These are phyloP conservation scores for Orbicella faveolata DNA, from an alignment of 64 coral and sea anemone species.

Conservation along the genomic window DNA sequence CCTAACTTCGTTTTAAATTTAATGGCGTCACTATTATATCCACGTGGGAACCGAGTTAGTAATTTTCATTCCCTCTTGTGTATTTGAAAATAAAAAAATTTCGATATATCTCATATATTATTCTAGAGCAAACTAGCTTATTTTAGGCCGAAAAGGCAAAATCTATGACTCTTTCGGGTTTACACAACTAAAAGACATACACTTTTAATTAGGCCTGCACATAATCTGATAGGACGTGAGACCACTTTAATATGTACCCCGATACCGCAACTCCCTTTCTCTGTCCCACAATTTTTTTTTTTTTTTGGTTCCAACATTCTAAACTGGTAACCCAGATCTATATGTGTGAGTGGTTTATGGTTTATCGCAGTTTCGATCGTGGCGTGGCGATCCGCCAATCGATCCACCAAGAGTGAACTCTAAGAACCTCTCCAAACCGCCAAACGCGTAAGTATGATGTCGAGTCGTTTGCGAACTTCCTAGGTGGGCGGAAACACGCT, in stretches of 20 bases:
- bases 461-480: background rate
- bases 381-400: background rate
- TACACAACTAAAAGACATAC: too few relatives aligned
- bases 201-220: too few relatives aligned
- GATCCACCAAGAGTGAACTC: background rate
- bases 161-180: too few relatives aligned
- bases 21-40: too few relatives aligned
- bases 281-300: background rate
- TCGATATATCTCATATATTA: too few relatives aligned
- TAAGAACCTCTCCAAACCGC: background rate
- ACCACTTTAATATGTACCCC: background rate
- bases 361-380: too few relatives aligned
- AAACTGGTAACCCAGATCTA: background rate
- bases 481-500: slow-evolving; percentile 4
- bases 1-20: too few relatives aligned
- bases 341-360: background rate
- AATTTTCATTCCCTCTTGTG: too few relatives aligned
- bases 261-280: background rate
- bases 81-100: too few relatives aligned
- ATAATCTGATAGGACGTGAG: background rate
- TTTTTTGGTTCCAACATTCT: background rate
- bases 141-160: too few relatives aligned
- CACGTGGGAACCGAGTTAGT: too few relatives aligned
- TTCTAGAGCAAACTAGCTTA: too few relatives aligned
- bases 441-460: background rate